Conservation (phyloP, 2,113 vertebrate genomes). For the Myrmecophaga tridactyla region DNA sequence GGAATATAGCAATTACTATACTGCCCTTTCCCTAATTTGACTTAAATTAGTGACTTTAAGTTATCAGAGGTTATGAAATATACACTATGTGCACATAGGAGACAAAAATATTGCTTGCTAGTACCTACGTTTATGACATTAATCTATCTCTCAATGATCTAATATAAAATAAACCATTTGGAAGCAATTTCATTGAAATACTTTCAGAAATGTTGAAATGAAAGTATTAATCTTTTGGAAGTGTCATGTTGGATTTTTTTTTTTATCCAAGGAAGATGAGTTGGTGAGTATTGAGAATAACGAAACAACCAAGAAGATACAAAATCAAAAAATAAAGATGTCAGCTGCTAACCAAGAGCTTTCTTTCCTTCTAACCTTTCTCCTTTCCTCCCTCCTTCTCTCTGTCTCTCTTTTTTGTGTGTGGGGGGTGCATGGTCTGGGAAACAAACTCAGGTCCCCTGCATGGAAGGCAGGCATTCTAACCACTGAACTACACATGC, state of each 20-base stretch:
- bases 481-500: no score
- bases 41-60: slow-evolving; percentile 71
- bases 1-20: slow-evolving; percentile 66
- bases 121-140: slow-evolving; percentile 70
- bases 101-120: slow-evolving; percentile 73
- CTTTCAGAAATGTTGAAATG: slow-evolving; percentile 77
- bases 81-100: slow-evolving; percentile 57
- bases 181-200: slow-evolving; percentile 77
- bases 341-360: neutral
- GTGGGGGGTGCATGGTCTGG: no score
- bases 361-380: neutral
- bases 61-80: slow-evolving; percentile 72
- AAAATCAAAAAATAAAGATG: slow-evolving; percentile 12
- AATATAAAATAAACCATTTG: slow-evolving; percentile 77
- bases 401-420: no score
- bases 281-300: slow-evolving; percentile 47
- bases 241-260: slow-evolving; percentile 48
- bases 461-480: no score
- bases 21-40: slow-evolving; percentile 72
- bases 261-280: slow-evolving; percentile 49
- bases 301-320: slow-evolving; percentile 5
- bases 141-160: slow-evolving; percentile 76
- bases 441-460: no score
- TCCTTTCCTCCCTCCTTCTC: neutral
- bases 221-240: slow-evolving; percentile 77